Evolutionary conservation across 2,113 vertebrate genomes (phyloP), one percentile per base, ranked within the genome.

Genomic region (Notiomystis cincta): DNA sequence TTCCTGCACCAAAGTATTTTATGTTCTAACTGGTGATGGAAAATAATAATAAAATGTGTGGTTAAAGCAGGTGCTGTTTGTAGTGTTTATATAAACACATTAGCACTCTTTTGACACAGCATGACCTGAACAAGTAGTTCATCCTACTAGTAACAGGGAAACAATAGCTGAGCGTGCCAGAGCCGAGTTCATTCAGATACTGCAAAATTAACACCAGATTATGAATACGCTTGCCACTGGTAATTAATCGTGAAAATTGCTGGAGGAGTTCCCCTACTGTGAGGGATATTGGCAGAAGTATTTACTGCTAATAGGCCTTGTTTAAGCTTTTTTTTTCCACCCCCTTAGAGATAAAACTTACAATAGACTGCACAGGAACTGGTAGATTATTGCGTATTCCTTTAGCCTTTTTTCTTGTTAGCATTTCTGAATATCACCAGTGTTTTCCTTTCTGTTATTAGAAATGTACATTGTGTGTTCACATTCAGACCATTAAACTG

Each of bases 171-270:
- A 96, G 79, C 76, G 8, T 96, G 95, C 95, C 96, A 96, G 91
- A 97, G 82, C 83, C 19, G 61, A 87, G 83, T 97, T 97, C 93
- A 97, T 98, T 97, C 96, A 97, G 84, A 95, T 97, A 94, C 78
- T 97, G 97, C 97, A 98, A 98, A 98, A 98, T 98, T 98, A 98
- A 98, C 97, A 98, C 95, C 96, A 98, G 96, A 97, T 98, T 97
- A 98, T 98, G 97, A 98, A 98, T 98, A 95, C 95, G 65, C 95
- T 98, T 97, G 95, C 93, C 95, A 96, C 96, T 97, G 97, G 93
- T 98, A 98, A 97, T 97, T 96, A 97, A 98, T 97, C 77, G 84
- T 89, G 95, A 97, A 97, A 97, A 96, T 96, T 97, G 84, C 96
- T 97, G 86, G 87, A 97, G 95, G 95, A 97, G 93, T 96, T 95